These are phyloP conservation scores for Amblyornis subalaris DNA, from an alignment of 2,113 vertebrate genomes.

Conservation along the genomic window DNA sequence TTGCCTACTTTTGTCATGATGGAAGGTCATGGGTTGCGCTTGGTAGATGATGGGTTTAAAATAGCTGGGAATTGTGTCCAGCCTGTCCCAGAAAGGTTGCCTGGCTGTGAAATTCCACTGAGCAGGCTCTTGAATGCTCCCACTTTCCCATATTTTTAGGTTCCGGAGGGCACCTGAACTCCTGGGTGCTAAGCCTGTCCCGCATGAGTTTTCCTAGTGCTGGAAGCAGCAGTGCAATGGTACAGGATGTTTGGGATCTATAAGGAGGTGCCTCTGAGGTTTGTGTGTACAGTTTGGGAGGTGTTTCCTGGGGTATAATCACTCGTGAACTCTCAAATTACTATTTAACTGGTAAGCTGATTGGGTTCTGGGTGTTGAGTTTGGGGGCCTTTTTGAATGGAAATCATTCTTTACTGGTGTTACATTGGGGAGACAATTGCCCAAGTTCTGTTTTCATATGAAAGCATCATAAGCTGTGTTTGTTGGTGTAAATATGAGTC, in stretches of 20 bases:
- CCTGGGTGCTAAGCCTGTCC: background rate
- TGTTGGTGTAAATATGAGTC: background rate
- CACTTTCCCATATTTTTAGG: fast-evolving
- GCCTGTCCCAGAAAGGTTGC: background rate
- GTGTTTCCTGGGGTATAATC: background rate
- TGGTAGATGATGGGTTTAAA: background rate
- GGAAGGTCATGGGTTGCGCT: background rate
- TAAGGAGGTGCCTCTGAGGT: background rate
- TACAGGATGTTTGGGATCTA: background rate
- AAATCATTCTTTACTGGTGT: background rate
- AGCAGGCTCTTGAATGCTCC: background rate
- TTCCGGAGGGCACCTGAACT: background rate
- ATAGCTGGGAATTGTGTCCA: background rate
- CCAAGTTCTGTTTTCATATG: background rate
- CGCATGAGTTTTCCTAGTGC: fast-evolving
- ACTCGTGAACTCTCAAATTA: background rate
- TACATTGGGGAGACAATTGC: background rate
- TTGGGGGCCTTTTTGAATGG: background rate
- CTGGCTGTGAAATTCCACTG: background rate
- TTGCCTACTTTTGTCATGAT: background rate
- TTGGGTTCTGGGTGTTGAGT: background rate
- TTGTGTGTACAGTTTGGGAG: background rate
- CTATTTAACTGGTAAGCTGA: background rate
- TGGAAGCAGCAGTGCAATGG: background rate
- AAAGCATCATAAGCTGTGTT: background rate